Evolutionary conservation across 2,113 vertebrate species (phyloP).

Genomic region (Gulo gulo): DNA sequence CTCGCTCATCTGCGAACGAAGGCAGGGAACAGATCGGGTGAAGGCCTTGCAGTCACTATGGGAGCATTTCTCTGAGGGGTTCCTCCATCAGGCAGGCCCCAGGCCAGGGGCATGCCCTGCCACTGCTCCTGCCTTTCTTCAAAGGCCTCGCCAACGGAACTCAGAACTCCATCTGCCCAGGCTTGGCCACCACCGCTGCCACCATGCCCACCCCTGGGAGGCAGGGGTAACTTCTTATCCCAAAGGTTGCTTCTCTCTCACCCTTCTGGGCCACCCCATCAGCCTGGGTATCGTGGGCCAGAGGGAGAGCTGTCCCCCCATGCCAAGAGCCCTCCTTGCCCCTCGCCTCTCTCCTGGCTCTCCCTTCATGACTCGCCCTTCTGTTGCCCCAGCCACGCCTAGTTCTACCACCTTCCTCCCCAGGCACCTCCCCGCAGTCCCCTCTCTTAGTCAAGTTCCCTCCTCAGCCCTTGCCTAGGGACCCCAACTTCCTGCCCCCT

Average conservation of each 20-base stretch:
- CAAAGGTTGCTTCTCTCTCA: background rate
- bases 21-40: background rate
- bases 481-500: background rate
- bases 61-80: background rate
- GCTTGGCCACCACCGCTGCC: background rate
- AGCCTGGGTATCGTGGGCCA: background rate
- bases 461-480: background rate
- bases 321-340: background rate
- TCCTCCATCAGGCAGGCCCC: background rate
- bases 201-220: background rate
- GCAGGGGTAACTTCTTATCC: background rate
- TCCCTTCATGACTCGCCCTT: background rate
- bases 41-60: background rate
- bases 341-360: background rate
- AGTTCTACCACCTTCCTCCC: background rate
- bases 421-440: background rate
- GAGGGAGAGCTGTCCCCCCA: background rate
- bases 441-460: background rate
- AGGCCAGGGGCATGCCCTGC: background rate
- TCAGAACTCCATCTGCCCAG: background rate
- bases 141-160: background rate
- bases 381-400: background rate
- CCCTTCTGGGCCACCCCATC: background rate
- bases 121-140: background rate
- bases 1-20: conserved; percentile 36